phyloP scores from a whole-genome alignment of 1,140 invertebrate genomes.

The Liolophura sinensis region DNA sequence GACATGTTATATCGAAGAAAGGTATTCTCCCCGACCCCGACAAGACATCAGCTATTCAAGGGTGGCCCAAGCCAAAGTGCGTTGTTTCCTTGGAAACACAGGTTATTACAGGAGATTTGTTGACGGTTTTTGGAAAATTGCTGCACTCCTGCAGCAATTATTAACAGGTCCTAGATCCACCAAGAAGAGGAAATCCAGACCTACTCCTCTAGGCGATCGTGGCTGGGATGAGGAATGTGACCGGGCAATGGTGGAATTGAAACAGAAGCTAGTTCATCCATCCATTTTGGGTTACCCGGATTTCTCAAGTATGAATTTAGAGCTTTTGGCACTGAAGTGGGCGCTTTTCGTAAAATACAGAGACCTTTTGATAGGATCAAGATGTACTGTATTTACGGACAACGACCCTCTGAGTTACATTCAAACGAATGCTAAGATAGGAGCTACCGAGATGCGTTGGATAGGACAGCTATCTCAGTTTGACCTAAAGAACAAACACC shows the following conservation, averaged over 20 bases:
- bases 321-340: neutral
- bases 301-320: neutral
- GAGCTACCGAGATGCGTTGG: too few relatives aligned
- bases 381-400: too few relatives aligned
- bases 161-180: slow-evolving; percentile 43
- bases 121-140: slow-evolving; percentile 20
- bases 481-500: neutral
- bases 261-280: slow-evolving; percentile 8
- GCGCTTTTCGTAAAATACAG: neutral
- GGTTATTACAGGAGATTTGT: slow-evolving; percentile 28
- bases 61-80: slow-evolving; percentile 10
- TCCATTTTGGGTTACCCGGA: slow-evolving; percentile 22
- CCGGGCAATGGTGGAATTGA: slow-evolving; percentile 15
- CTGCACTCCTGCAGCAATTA: slow-evolving; percentile 16
- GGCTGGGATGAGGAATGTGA: slow-evolving; percentile 15
- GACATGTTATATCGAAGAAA: neutral
- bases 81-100: slow-evolving; percentile 18
- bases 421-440: neutral
- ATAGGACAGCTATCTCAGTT: too few relatives aligned
- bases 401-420: neutral
- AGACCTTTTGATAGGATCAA: too few relatives aligned
- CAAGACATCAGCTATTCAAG: neutral
- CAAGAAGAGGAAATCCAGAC: too few relatives aligned
- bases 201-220: too few relatives aligned
- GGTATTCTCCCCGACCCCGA: neutral